Evolutionary conservation across 2,888 invertebrate species (phyloP).

Genomic region (Drosophila incognita): DNA sequence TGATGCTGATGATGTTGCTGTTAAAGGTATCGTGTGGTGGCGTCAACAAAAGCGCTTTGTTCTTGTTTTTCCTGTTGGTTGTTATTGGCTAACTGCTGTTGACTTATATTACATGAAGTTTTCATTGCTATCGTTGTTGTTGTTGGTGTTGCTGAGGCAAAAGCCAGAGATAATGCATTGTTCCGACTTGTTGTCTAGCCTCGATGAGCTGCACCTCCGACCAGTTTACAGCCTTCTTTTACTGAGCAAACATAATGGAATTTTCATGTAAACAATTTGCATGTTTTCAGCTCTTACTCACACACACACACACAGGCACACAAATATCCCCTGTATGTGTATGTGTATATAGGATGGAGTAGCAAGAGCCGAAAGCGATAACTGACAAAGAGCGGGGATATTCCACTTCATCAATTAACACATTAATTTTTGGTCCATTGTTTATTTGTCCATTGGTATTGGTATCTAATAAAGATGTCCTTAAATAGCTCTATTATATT

Average conservation of each 20-base stretch:
- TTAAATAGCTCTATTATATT: conserved; percentile 14
- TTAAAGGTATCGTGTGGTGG: conserved; percentile 64
- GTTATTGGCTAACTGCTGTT: conserved; percentile 70
- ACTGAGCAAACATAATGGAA: conserved; percentile 70
- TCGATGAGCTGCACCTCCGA: conserved; percentile 60
- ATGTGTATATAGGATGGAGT: background rate
- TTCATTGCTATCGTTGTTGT: conserved; percentile 40
- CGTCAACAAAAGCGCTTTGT: conserved; percentile 60
- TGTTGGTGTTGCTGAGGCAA: conserved; percentile 27
- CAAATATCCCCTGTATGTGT: background rate
- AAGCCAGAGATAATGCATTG: conserved; percentile 67
- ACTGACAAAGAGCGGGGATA: background rate
- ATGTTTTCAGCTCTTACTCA: conserved; percentile 60
- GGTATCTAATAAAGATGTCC: conserved; percentile 48
- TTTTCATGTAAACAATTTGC: conserved; percentile 78
- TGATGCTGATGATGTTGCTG: conserved; percentile 55
- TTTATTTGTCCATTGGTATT: conserved; percentile 31
- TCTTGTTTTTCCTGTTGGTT: conserved; percentile 48
- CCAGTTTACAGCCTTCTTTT: conserved; percentile 51
- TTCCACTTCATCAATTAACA: conserved; percentile 69
- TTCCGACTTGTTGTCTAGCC: conserved; percentile 69
- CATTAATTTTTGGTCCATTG: conserved; percentile 52
- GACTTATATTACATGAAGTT: conserved; percentile 72
- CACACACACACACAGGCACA: background rate
- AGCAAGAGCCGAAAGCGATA: conserved; percentile 6